Percentiles rank a stretch among this genome's conserved stretches.
phyloP scores from a whole-genome alignment of 1,140 invertebrate genomes.

The Cotesia typhae region DNA sequence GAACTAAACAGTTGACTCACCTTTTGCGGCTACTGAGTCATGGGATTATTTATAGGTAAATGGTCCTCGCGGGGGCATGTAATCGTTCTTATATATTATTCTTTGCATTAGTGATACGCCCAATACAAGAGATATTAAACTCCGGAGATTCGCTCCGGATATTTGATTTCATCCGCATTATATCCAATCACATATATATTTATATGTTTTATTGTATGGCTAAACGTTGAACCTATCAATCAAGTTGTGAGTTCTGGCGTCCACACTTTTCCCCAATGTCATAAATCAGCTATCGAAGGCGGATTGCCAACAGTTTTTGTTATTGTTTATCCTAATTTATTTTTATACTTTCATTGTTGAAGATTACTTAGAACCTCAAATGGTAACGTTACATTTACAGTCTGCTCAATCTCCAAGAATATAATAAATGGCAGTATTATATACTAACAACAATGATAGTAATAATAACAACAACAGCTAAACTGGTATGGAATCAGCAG shows the following conservation, averaged over 20 bases:
- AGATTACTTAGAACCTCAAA: too few species aligned
- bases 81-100: constrained; percentile 32
- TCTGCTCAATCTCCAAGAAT: too few species aligned
- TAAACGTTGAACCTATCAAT: constrained; percentile 18
- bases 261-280: too few species aligned
- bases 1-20: constrained; percentile 47
- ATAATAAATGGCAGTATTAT: too few species aligned
- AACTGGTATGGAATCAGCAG: neutral
- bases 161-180: constrained; percentile 25
- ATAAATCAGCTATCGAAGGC: too few species aligned
- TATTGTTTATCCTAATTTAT: too few species aligned
- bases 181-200: too few species aligned
- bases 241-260: neutral
- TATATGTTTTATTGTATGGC: neutral
- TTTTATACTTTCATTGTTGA: too few species aligned
- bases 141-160: constrained; percentile 25
- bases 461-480: too few species aligned
- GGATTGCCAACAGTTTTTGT: too few species aligned
- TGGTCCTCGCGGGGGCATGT: constrained; percentile 2
- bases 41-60: constrained; percentile 50
- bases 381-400: too few species aligned
- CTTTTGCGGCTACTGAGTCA: constrained; percentile 49
- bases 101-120: constrained; percentile 7
- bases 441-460: too few species aligned
- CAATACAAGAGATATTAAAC: constrained; percentile 11